These are phyloP conservation scores for Lepidurus arcticus DNA, from an alignment of 1,140 invertebrate genomes.

Conservation along the genomic window DNA sequence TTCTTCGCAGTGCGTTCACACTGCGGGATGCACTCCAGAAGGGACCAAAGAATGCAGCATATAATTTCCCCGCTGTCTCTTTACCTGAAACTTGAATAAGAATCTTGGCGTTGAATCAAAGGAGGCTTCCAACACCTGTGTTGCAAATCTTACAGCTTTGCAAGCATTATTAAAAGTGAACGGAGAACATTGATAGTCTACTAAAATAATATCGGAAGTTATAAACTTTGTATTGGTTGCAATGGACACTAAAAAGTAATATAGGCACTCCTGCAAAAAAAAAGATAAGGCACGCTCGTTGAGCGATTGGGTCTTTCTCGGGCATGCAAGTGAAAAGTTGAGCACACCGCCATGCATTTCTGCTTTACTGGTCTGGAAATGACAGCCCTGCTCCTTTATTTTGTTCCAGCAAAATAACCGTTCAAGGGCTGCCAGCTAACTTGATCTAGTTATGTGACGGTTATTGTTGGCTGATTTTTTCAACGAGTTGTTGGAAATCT, in stretches of 20 bases:
- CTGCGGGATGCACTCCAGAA: neutral
- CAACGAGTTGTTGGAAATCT: neutral
- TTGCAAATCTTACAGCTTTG: neutral
- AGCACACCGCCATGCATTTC: neutral
- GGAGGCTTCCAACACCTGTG: neutral
- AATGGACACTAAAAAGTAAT: neutral
- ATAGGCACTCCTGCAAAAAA: neutral
- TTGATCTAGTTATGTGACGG: neutral
- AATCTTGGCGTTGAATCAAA: conserved; percentile 5
- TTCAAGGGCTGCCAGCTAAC: neutral
- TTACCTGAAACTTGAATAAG: neutral
- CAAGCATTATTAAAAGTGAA: neutral
- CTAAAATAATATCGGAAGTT: neutral
- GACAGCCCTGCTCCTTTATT: neutral
- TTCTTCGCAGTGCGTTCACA: conserved; percentile 14
- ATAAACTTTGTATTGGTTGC: neutral
- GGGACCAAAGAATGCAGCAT: neutral
- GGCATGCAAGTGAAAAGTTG: conserved; percentile 8
- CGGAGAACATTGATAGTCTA: neutral
- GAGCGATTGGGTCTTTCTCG: neutral
- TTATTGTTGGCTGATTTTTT: neutral
- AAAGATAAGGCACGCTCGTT: neutral
- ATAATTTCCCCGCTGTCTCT: neutral
- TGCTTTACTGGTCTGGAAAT: conserved; percentile 6
- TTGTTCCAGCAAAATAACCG: neutral